A percentile compares a stretch with the other conserved stretches of the same genome.
Evolutionary conservation across 2,797 vertebrate genomes (phyloP).

Genomic region (Anas bahamensis): DNA sequence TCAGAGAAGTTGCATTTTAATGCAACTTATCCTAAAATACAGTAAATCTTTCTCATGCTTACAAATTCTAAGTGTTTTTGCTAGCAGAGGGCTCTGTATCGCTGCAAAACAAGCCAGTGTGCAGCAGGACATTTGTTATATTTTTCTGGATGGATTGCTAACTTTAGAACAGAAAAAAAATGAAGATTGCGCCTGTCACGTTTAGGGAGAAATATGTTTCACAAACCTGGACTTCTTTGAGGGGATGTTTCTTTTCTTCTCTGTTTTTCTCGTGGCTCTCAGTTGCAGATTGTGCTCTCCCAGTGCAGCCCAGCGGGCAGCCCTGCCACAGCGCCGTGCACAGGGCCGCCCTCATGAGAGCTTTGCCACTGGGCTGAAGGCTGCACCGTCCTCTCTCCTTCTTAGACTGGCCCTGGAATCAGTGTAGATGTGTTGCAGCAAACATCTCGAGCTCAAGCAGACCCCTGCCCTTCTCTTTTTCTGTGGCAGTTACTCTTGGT

Average conservation of each 20-base stretch:
- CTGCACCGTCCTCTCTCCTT: neutral
- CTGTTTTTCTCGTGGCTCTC: conserved; percentile 30
- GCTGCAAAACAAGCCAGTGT: conserved; percentile 47
- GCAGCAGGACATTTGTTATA: conserved; percentile 61
- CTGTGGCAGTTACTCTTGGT: neutral
- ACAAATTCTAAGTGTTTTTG: conserved; percentile 58
- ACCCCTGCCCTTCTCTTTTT: neutral
- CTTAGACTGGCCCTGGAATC: neutral
- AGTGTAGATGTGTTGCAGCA: neutral
- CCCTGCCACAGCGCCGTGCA: neutral
- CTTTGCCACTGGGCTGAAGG: neutral
- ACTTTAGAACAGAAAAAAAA: conserved; percentile 41
- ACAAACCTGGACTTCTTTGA: conserved; percentile 64
- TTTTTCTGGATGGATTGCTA: conserved; percentile 65
- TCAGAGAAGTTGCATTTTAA: conserved; percentile 51
- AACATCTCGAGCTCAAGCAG: neutral
- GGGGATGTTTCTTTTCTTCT: conserved; percentile 24
- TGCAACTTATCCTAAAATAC: conserved; percentile 45
- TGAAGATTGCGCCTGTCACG: conserved; percentile 53
- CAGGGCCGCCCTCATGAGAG: neutral
- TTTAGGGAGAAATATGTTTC: conserved; percentile 58
- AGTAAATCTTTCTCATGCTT: conserved; percentile 69
- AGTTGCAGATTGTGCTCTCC: neutral
- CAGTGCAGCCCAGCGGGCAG: neutral
- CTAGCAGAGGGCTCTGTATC: conserved; percentile 25